Evolutionary conservation across 1,140 invertebrate species (phyloP).

Genomic region (Papilio dardanus): DNA sequence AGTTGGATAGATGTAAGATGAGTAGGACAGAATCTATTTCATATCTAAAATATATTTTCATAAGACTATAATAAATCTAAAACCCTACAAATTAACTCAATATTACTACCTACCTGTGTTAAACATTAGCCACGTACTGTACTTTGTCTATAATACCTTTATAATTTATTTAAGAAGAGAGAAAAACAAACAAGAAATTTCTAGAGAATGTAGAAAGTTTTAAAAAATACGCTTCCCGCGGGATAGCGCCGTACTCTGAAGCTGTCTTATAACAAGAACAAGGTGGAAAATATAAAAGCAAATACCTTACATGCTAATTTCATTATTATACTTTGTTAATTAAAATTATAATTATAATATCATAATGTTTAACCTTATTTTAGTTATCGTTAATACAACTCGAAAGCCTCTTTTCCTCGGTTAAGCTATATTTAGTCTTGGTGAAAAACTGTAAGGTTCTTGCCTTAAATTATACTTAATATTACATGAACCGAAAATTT

Average conservation of each 20-base stretch:
- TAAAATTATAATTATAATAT: constrained; percentile 2
- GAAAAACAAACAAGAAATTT: constrained; percentile 11
- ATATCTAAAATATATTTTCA: too few relatives aligned
- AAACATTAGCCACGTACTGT: neutral
- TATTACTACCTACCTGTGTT: neutral
- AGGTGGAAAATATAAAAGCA: constrained; percentile 14
- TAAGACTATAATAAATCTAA: too few relatives aligned
- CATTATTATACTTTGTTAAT: constrained; percentile 4
- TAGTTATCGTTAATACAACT: neutral
- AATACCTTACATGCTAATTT: constrained; percentile 7
- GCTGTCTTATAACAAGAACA: constrained; percentile 16
- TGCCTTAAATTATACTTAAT: neutral
- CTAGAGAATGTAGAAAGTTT: constrained; percentile 12
- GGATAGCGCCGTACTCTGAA: neutral
- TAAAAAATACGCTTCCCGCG: constrained; percentile 6
- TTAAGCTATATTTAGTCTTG: neutral
- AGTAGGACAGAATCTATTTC: too few relatives aligned
- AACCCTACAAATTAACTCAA: too few relatives aligned
- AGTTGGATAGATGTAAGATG: too few relatives aligned
- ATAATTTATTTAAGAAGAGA: constrained; percentile 22
- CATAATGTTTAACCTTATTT: neutral
- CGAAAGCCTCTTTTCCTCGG: neutral
- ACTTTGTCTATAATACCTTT: neutral
- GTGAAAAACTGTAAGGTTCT: too few relatives aligned
- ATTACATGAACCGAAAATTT: neutral